Conservation (phyloP, 2,888 invertebrate species). For the Allygus modestus region DNA sequence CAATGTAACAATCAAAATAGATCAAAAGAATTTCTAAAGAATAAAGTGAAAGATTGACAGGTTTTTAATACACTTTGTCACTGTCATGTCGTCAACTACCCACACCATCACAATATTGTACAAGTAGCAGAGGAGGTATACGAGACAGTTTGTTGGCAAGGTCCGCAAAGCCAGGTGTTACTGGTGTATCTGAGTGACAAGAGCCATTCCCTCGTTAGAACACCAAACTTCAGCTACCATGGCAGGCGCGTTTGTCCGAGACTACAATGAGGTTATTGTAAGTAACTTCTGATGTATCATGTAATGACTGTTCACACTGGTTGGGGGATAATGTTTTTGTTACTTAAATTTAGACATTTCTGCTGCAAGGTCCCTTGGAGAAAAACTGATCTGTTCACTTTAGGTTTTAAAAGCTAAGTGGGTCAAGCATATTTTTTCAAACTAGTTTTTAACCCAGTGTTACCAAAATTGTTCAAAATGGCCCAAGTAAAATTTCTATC, state of each 20-base stretch:
- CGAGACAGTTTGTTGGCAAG: slow-evolving; percentile 41
- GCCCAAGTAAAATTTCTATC: too few relatives aligned
- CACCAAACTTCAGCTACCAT: background rate
- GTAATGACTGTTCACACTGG: background rate
- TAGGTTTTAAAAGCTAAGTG: too few relatives aligned
- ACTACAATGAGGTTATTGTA: slow-evolving; percentile 56
- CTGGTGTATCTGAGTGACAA: background rate
- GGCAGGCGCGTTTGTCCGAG: slow-evolving; percentile 41
- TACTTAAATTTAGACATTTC: too few relatives aligned
- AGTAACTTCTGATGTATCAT: background rate
- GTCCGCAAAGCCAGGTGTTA: slow-evolving; percentile 10
- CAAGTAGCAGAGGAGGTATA: background rate
- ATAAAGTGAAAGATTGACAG: too few relatives aligned
- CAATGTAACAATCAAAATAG: too few relatives aligned
- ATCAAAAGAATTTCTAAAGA: too few relatives aligned
- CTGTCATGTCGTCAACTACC: background rate
- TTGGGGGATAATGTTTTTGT: too few relatives aligned
- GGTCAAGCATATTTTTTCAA: too few relatives aligned
- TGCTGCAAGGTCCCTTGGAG: too few relatives aligned
- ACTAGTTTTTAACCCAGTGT: too few relatives aligned
- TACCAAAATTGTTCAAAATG: too few relatives aligned
- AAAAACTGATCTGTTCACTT: too few relatives aligned
- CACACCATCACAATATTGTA: background rate
- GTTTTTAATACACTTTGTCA: background rate
- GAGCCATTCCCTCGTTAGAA: slow-evolving; percentile 4